phyloP scores from a whole-genome alignment of 2,113 vertebrate genomes.

The Vulpes ferrilata region DNA sequence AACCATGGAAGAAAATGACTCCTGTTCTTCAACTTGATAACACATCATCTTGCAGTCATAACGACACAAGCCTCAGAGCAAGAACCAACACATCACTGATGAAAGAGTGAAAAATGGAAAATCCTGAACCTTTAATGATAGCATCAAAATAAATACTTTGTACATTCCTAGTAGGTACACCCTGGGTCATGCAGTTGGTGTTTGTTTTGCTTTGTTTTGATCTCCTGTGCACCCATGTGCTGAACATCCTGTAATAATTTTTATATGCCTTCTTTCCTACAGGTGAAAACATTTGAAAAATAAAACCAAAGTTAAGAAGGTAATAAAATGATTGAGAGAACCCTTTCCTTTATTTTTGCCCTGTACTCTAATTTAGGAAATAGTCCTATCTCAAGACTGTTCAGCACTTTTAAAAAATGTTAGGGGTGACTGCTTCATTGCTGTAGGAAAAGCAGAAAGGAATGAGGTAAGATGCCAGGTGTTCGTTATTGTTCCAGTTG shows the following conservation, averaged over 20 bases:
- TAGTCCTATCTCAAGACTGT: conserved; percentile 5
- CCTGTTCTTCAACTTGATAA: conserved; percentile 16
- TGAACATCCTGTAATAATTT: background rate
- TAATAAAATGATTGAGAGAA: background rate
- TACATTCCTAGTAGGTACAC: background rate
- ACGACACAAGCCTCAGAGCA: conserved; percentile 8
- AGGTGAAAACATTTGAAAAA: conserved; percentile 19
- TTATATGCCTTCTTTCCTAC: background rate
- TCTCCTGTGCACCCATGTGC: background rate
- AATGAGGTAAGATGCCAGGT: background rate
- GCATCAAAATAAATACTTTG: background rate
- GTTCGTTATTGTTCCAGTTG: background rate
- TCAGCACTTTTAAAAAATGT: background rate
- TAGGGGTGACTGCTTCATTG: background rate
- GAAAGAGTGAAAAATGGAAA: conserved; percentile 20
- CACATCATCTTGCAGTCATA: background rate
- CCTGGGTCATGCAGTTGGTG: background rate
- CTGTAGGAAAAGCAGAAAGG: background rate
- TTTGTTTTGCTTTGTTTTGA: conserved; percentile 43
- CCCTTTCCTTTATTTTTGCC: background rate
- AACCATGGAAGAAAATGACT: background rate
- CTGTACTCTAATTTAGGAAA: conserved; percentile 11
- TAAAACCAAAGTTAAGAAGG: conserved; percentile 14
- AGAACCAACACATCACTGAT: conserved; percentile 15
- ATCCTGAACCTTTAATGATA: background rate